A percentile compares a stretch with the other conserved stretches of the same genome.
phyloP scores from a whole-genome alignment of 2,113 vertebrate genomes.

The Gavialis gangeticus region DNA sequence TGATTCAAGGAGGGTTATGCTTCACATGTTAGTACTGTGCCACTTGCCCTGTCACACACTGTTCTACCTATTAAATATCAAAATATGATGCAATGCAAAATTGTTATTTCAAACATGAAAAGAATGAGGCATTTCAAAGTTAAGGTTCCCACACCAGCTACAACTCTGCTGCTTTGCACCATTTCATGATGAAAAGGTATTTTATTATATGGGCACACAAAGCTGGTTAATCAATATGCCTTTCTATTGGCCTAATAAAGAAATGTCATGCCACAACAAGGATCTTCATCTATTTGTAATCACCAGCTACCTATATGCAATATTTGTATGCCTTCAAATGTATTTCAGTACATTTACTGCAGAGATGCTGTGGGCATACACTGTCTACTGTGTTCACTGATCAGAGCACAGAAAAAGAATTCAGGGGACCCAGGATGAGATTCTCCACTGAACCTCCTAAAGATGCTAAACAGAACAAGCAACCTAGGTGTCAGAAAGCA shows the following conservation, averaged over 20 bases:
- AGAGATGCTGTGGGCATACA: neutral
- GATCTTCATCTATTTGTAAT: neutral
- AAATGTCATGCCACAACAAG: neutral
- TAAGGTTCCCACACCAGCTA: neutral
- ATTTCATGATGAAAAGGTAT: neutral
- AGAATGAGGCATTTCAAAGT: neutral
- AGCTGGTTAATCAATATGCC: neutral
- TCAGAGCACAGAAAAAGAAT: neutral
- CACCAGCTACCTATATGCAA: rapidly evolving
- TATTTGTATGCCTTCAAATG: neutral
- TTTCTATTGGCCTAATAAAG: neutral
- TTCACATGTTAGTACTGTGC: neutral
- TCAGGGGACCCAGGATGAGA: rapidly evolving
- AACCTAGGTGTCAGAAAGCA: neutral
- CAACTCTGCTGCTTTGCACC: neutral
- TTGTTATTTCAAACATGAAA: neutral
- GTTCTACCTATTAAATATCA: neutral
- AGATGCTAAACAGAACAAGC: neutral
- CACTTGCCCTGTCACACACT: neutral
- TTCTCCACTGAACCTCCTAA: neutral
- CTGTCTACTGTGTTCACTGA: neutral
- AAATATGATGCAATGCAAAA: neutral
- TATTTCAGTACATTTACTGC: neutral
- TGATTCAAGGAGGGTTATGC: constrained; percentile 36
- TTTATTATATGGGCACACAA: neutral